Base-by-base conservation (phyloP, 2,113 vertebrate genomes). In the Melanerpes aurifrons region DNA sequence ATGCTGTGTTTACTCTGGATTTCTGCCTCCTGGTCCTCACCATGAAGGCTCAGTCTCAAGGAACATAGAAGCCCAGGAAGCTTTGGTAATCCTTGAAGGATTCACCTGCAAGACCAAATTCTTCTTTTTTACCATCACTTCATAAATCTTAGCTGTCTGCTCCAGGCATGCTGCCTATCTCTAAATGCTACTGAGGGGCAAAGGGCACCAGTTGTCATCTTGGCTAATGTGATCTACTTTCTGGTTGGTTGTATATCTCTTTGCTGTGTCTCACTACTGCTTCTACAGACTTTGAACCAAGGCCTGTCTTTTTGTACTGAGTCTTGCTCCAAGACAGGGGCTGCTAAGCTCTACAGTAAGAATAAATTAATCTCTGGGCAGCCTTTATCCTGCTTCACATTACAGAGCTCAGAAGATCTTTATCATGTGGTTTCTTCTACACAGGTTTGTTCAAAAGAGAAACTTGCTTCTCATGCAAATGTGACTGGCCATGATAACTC, bases 151-250 rank as follows among this genome's bases (percentile, higher is more conserved):
- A 26, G 10, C 28, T 40, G 25, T 22, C 53, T 48, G 18, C 20
- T 67, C 22, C 59, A 59, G 64, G 40, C 26, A 63, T 70, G 56
- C 26, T 54, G 17, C 26, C 21, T 59, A 37, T 45, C 59, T 62
- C 40, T 35, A 87, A 85, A 69, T 16, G 32, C 56, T 50, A 26
- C 57, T 40, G 28, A 37, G 21, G 24, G 25, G 37, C 6, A 6
- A 71, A 54, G 40, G 35, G 25, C 68, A 45, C 10, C 53, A 53
- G 32, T 7, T 64, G n/a, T 31, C 54, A 40, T 15, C 56, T 58
- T 2, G 1, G 28, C 58, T 72, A 25, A 48, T 28, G 11, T 11
- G 25, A 21, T 79, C 37, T 47, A 2, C 12, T 58, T 1, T 0
- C 3, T 37, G 15, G 15, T 18, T 78, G 78, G 16, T 15, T 82